A percentile compares a stretch with the other conserved stretches of the same genome.
These are phyloP conservation scores for Aradus depressus DNA, from an alignment of 2,888 invertebrate species.

Conservation along the genomic window DNA sequence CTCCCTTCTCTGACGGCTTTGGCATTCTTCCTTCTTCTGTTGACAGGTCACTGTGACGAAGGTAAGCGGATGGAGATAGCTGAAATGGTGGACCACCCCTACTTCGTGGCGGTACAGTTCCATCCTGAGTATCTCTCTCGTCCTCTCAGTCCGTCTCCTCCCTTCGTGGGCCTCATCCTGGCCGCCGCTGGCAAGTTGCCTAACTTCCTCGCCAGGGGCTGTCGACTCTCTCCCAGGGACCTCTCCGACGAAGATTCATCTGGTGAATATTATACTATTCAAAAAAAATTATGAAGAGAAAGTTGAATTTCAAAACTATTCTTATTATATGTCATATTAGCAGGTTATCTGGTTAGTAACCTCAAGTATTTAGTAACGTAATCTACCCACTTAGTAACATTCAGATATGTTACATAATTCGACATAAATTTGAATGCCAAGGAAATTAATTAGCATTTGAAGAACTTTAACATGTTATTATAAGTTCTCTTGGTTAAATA, in stretches of 20 bases:
- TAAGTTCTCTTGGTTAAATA: no score
- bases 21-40: slow-evolving; percentile 12
- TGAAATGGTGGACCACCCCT: slow-evolving; percentile 77
- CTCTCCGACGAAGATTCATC: slow-evolving; percentile 66
- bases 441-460: no score
- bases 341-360: no score
- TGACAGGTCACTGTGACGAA: slow-evolving; percentile 57
- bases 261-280: slow-evolving; percentile 38
- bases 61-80: slow-evolving; percentile 89
- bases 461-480: no score
- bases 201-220: slow-evolving; percentile 58
- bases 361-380: no score
- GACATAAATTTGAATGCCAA: no score
- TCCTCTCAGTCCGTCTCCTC: slow-evolving; percentile 84
- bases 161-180: slow-evolving; percentile 86
- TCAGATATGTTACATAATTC: no score
- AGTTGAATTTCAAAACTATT: no score
- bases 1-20: not conserved
- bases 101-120: slow-evolving; percentile 91
- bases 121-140: slow-evolving; percentile 95
- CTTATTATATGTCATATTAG: no score
- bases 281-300: no score
- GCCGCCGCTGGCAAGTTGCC: slow-evolving; percentile 76
- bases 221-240: slow-evolving; percentile 61
- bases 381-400: no score